Conservation (phyloP, 2,797 vertebrate genomes). For the Cheirogaleus major region DNA sequence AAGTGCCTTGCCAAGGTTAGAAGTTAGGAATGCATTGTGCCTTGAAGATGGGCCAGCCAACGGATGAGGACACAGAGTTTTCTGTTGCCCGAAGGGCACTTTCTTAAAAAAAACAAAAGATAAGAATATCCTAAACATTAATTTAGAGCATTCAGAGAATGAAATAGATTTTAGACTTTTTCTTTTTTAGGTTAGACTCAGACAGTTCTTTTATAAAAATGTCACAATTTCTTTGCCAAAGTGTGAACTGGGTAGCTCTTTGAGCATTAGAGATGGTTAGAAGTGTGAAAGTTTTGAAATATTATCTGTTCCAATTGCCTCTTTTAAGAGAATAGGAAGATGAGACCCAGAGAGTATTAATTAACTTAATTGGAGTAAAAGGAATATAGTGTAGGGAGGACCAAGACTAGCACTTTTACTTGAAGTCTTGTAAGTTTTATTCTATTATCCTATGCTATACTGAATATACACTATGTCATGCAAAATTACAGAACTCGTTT, state of each 20-base stretch:
- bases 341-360: neutral
- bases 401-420: neutral
- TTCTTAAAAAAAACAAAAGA: neutral
- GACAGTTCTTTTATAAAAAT: slow-evolving; percentile 3
- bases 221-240: neutral
- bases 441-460: neutral
- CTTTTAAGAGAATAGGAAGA: neutral
- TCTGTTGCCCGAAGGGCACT: slow-evolving; percentile 12
- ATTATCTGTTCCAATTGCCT: neutral
- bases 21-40: neutral
- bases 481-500: neutral
- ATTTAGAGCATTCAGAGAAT: neutral
- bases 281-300: neutral
- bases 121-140: neutral
- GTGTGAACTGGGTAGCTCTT: neutral
- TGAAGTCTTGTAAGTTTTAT: neutral
- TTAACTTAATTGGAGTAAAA: neutral
- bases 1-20: slow-evolving; percentile 12
- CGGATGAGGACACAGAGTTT: neutral
- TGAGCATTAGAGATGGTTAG: neutral
- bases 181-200: slow-evolving; percentile 10
- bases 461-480: neutral
- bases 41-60: neutral
- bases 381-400: neutral
- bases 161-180: neutral